Base-by-base conservation (phyloP, 2,797 vertebrate species). In the Typhlichthys eigenmanni region DNA sequence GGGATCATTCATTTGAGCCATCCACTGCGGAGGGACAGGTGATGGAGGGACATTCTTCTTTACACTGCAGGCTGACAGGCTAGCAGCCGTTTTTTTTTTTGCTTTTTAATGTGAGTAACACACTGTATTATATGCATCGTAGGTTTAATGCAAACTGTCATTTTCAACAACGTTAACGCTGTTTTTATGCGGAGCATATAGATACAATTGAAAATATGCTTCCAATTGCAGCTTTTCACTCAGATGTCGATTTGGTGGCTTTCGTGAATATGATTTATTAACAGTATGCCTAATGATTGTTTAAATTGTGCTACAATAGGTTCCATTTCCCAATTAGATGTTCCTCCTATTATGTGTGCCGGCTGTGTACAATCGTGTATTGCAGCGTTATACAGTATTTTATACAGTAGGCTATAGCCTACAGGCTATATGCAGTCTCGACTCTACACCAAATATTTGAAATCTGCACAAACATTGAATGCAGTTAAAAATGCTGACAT, bases 21-120 rank as follows among this genome's bases (percentile, higher is more conserved):
- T 51, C 71, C 77, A 75, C 79, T 80, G 85, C 85, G 57, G 79
- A 67, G 69, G 56, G 62, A 65, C 66, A 82, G 52, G 38, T 74
- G 60, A 62, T 24, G 59, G 49, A 68, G 60, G 71, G 69, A 53
- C 71, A 62, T 82, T 80, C 64, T 64, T 78, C 55, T 60, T 69
- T 4, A 13, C 72, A 68, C 82, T 81, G 76, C 78, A 12, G 78
- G 58, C 69, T 78, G 72, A 55, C 17, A 11, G 74, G 61, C 69
- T 47, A 62, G 70, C 75, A 60, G 65, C 66, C 55, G 24, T 29
- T 29, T 29, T 16, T 55, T 17, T 7, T 62, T 45, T 69, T 60
- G 46, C 11, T 54, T 24, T 60, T 59, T 65, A 71, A 67, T 2
- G 55, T 68, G 13, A 53, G 71, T 64, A 55, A 32, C 66, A 47